Evolutionary conservation across 1,140 invertebrate genomes (phyloP).

Genomic region (Thalassaphorura encarpata): DNA sequence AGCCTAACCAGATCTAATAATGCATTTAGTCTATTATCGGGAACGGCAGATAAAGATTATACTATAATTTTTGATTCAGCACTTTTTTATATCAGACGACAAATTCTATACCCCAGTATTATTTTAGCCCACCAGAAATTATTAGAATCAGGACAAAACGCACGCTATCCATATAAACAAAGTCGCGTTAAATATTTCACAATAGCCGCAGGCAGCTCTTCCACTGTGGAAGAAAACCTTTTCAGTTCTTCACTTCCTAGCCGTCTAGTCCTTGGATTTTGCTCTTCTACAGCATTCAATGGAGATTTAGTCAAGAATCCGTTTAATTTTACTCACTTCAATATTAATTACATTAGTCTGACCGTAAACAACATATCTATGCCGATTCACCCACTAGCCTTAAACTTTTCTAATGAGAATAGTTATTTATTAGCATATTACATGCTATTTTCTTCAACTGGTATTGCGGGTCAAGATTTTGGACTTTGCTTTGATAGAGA

Average conservation of each 20-base stretch:
- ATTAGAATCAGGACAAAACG: slow-evolving; percentile 9
- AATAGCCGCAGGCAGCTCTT: slow-evolving; percentile 11
- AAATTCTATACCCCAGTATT: slow-evolving; percentile 13
- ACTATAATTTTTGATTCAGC: slow-evolving; percentile 12
- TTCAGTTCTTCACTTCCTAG: slow-evolving; percentile 35
- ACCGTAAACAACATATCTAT: slow-evolving; percentile 20
- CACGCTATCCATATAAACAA: slow-evolving; percentile 12
- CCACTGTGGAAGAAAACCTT: slow-evolving; percentile 17
- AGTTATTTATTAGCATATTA: slow-evolving; percentile 17
- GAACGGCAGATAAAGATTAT: not conserved
- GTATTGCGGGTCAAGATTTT: slow-evolving; percentile 11
- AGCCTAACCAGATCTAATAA: slow-evolving; percentile 8
- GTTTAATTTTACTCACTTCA: slow-evolving; percentile 37
- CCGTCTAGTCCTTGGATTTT: slow-evolving; percentile 38
- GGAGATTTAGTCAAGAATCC: slow-evolving; percentile 36
- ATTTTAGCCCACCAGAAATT: slow-evolving; percentile 11
- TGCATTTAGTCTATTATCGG: slow-evolving; percentile 4
- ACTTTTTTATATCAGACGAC: slow-evolving; percentile 12
- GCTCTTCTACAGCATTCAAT: slow-evolving; percentile 38
- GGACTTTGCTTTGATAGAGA: slow-evolving; percentile 5
- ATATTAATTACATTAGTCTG: slow-evolving; percentile 29
- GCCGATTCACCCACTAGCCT: slow-evolving; percentile 10
- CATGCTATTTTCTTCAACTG: slow-evolving; percentile 14
- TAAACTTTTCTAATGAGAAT: slow-evolving; percentile 15
- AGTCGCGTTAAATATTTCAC: slow-evolving; percentile 16